Evolutionary conservation across 2,797 vertebrate genomes (phyloP).

Genomic region (Alfaro cultratus): DNA sequence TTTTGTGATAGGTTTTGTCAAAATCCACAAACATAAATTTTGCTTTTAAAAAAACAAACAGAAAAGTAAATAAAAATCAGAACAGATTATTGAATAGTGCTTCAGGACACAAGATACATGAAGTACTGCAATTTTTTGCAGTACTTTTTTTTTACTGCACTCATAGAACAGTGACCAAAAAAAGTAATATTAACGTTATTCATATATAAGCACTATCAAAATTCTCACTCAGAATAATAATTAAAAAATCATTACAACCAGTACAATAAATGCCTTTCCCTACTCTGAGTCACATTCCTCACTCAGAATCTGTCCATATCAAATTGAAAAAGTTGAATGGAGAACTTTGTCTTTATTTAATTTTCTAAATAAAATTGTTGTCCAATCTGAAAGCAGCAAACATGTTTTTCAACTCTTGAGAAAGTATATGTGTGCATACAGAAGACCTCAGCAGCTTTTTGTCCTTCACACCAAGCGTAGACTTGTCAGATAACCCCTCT

Average conservation of each 20-base stretch:
- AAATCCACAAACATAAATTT: not conserved
- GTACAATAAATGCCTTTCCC: not conserved
- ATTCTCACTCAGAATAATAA: not conserved
- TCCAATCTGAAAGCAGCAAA: not conserved
- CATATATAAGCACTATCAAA: not conserved
- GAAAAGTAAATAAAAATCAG: not conserved
- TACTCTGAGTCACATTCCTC: not conserved
- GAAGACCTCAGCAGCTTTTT: constrained; percentile 16
- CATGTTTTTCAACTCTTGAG: not conserved
- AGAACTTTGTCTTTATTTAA: not conserved
- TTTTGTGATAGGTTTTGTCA: not conserved
- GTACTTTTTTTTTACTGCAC: too few relatives aligned
- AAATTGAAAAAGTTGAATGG: not conserved
- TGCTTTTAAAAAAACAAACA: not conserved
- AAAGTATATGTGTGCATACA: not conserved
- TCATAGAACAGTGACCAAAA: not conserved
- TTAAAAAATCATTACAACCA: not conserved
- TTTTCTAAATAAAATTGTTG: not conserved
- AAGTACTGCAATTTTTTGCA: not conserved
- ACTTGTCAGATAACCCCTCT: constrained; percentile 56
- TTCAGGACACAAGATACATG: not conserved
- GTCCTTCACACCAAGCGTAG: constrained; percentile 35
- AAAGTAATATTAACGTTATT: not conserved
- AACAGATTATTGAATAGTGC: not conserved
- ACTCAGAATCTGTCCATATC: not conserved